A percentile compares a stretch with the other conserved stretches of the same genome.
Conservation (phyloP, 1,140 invertebrate genomes). For the Ips nitidus region DNA sequence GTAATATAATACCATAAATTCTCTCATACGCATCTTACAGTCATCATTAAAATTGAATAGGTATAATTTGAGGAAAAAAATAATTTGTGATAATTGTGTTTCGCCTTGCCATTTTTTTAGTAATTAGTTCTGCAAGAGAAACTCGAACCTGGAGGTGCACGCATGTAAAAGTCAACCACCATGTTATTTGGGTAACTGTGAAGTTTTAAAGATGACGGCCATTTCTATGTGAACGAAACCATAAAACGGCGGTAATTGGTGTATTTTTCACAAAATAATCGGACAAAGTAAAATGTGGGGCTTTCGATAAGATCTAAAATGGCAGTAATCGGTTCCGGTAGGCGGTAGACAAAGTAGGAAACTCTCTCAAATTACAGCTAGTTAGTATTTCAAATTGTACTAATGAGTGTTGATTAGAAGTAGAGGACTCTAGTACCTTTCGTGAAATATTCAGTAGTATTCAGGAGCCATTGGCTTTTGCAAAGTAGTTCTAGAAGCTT, state of each 20-base stretch:
- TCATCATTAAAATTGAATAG: conserved; percentile 4
- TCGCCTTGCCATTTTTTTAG: conserved; percentile 10
- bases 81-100: conserved; percentile 13
- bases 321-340: background rate
- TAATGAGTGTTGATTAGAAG: too few relatives aligned
- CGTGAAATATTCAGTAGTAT: too few relatives aligned
- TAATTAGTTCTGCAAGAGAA: conserved; percentile 10
- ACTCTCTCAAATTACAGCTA: too few relatives aligned
- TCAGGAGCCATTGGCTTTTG: too few relatives aligned
- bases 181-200: conserved; percentile 9
- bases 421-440: too few relatives aligned
- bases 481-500: too few relatives aligned
- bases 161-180: conserved; percentile 1
- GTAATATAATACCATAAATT: conserved; percentile 1
- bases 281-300: background rate
- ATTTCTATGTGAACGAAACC: conserved; percentile 6
- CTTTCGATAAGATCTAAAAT: conserved; percentile 4
- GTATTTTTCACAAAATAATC: background rate
- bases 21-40: background rate
- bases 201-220: conserved; percentile 2
- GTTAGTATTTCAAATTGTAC: too few relatives aligned
- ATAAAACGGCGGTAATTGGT: background rate
- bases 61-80: conserved; percentile 6
- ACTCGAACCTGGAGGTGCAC: conserved; percentile 1
- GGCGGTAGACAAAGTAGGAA: background rate